These are phyloP conservation scores for Phalacrocorax brasilianus DNA, from an alignment of 2,113 vertebrate species.

Conservation along the genomic window DNA sequence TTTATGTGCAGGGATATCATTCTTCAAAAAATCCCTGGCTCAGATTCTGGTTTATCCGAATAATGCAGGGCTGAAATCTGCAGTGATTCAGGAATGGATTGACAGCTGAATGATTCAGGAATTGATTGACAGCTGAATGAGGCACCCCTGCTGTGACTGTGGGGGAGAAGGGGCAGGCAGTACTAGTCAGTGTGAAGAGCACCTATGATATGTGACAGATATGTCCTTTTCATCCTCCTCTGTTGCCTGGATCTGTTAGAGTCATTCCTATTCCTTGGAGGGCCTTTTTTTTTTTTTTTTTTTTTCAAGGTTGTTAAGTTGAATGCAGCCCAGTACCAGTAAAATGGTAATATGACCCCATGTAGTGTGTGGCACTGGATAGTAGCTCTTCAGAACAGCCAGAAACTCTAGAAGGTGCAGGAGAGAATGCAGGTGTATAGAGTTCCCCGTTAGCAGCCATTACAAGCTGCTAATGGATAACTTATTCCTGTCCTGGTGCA, in stretches of 20 bases:
- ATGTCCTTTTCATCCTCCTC: background rate
- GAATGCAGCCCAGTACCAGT: background rate
- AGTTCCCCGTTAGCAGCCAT: conserved; percentile 5
- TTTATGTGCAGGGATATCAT: background rate
- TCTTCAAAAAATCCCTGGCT: background rate
- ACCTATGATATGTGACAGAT: background rate
- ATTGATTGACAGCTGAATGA: background rate
- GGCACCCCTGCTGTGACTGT: background rate
- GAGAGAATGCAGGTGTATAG: background rate
- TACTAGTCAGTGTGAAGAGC: background rate
- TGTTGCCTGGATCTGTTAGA: accelerated
- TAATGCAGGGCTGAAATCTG: background rate
- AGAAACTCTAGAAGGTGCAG: conserved; percentile 18
- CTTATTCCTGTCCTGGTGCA: background rate
- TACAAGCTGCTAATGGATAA: background rate
- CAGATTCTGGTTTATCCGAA: background rate
- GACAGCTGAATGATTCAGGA: background rate
- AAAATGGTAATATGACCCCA: background rate
- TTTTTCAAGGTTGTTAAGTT: background rate
- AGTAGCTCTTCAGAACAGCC: background rate
- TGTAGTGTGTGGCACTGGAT: background rate
- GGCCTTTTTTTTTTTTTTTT: background rate
- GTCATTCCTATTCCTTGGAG: background rate
- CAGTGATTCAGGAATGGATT: background rate
- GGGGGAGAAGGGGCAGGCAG: background rate